phyloP scores from a whole-genome alignment of 2,113 vertebrate genomes.

The Cairina moschata region DNA sequence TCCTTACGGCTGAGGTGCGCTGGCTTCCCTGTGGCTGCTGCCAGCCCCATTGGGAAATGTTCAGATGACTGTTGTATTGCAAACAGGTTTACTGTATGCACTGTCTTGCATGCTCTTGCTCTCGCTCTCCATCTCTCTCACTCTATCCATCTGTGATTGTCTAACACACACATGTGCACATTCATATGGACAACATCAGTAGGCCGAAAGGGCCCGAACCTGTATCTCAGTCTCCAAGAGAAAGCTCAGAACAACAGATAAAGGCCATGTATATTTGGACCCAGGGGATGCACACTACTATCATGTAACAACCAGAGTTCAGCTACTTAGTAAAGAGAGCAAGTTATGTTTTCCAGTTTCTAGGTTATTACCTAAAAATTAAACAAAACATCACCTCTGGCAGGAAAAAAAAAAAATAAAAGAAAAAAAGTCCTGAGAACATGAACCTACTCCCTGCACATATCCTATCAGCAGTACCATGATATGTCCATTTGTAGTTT shows the following conservation, averaged over 20 bases:
- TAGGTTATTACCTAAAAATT: background rate
- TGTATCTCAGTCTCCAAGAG: background rate
- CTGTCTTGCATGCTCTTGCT: background rate
- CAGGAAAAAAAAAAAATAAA: background rate
- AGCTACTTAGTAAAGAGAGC: background rate
- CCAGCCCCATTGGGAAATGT: background rate
- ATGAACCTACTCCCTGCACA: background rate
- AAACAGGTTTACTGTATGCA: background rate
- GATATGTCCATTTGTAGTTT: background rate
- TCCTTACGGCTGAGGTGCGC: accelerated
- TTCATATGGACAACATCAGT: background rate
- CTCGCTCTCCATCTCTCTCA: background rate
- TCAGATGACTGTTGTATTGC: background rate
- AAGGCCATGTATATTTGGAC: background rate
- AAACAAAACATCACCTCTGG: background rate
- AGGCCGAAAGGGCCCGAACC: background rate
- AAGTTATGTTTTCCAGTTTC: background rate
- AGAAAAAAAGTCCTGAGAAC: background rate
- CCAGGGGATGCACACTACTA: accelerated
- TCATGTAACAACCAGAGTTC: background rate
- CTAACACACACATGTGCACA: accelerated
- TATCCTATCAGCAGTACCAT: background rate
- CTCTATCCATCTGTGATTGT: background rate
- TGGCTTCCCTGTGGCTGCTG: background rate
- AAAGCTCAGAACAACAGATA: background rate